phyloP scores from a whole-genome alignment of 2,888 invertebrate genomes.

The Aleiodes alternator region DNA sequence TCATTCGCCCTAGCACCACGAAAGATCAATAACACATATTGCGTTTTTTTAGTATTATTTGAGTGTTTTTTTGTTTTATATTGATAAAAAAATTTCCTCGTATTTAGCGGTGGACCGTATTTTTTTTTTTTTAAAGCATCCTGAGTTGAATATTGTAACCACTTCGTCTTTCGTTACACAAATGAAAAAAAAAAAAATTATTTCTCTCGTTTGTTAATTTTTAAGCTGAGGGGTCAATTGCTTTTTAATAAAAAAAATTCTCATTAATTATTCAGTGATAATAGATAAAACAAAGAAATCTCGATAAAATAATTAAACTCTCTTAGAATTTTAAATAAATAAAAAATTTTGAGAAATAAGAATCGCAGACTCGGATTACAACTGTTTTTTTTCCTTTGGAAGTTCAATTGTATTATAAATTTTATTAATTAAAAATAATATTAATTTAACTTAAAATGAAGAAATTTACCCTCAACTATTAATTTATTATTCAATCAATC shows the following conservation, averaged over 20 bases:
- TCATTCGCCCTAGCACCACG: conserved; percentile 70
- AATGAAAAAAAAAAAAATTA: conserved; percentile 52
- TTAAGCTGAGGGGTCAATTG: background rate
- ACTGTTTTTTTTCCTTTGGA: background rate
- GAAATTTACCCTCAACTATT: conserved; percentile 3
- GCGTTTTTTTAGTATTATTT: conserved; percentile 48
- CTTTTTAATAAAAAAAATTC: background rate
- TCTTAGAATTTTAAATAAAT: conserved; percentile 38
- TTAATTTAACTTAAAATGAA: conserved; percentile 8
- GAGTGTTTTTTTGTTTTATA: conserved; percentile 50
- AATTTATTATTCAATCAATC: conserved; percentile 9
- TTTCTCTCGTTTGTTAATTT: background rate
- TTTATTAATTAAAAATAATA: conserved; percentile 9
- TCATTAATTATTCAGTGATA: conserved; percentile 17
- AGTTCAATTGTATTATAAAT: conserved; percentile 6
- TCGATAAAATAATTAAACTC: conserved; percentile 40
- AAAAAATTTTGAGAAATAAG: background rate
- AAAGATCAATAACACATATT: conserved; percentile 69
- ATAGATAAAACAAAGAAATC: background rate
- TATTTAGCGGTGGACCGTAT: conserved; percentile 64
- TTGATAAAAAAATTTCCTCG: conserved; percentile 55
- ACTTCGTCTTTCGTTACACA: conserved; percentile 70
- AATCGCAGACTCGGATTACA: background rate
- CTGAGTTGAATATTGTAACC: conserved; percentile 76
- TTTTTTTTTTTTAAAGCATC: conserved; percentile 67